Evolutionary conservation across 2,797 vertebrate species (phyloP).

Genomic region (Anguilla marmorata): DNA sequence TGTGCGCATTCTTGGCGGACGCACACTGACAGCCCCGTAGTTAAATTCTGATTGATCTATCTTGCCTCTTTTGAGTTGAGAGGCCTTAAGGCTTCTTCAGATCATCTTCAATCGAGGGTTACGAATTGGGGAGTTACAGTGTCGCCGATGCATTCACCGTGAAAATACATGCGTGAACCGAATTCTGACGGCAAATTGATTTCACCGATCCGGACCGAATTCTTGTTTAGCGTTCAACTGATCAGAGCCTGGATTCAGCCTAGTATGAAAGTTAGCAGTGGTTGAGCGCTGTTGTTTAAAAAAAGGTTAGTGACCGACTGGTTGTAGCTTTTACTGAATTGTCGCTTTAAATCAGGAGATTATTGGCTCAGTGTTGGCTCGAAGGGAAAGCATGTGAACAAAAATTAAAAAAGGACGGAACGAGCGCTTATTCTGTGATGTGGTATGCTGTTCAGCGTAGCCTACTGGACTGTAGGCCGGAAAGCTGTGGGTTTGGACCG

Average conservation of each 20-base stretch:
- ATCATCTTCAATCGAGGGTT: not conserved
- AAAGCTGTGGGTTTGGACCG: not conserved
- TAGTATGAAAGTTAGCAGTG: not conserved
- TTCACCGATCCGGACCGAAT: not conserved
- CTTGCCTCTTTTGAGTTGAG: not conserved
- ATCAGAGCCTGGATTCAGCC: not conserved
- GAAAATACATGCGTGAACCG: not conserved
- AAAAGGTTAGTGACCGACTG: not conserved
- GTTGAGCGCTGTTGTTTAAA: not conserved
- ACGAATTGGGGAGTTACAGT: not conserved
- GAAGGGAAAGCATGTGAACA: not conserved
- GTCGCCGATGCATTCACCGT: not conserved
- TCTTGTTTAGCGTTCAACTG: not conserved
- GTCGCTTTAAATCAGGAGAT: not conserved
- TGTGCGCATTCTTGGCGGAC: not conserved
- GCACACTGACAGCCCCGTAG: not conserved
- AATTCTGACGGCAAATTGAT: not conserved
- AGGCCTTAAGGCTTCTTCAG: not conserved
- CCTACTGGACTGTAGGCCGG: not conserved
- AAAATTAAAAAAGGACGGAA: not conserved
- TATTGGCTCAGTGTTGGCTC: not conserved
- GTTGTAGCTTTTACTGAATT: not conserved
- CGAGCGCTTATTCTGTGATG: not conserved
- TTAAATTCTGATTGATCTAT: slow-evolving; percentile 1
- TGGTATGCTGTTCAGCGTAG: not conserved